These are phyloP conservation scores for Teleogryllus oceanicus DNA, from an alignment of 2,888 invertebrate genomes.

Conservation along the genomic window DNA sequence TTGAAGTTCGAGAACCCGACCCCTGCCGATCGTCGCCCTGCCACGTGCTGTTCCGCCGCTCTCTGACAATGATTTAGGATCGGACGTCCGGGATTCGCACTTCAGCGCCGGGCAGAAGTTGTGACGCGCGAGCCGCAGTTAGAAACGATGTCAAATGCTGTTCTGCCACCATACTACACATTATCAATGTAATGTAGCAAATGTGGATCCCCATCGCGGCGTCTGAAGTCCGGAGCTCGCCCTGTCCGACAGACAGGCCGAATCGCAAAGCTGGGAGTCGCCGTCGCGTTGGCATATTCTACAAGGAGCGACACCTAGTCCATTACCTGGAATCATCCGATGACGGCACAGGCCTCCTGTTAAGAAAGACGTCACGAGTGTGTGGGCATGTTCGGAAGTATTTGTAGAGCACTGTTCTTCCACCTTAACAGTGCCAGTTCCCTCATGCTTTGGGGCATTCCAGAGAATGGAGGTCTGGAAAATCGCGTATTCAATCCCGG, in stretches of 20 bases:
- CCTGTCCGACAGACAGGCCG: neutral
- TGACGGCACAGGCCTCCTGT: too few relatives aligned
- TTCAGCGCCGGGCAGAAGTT: neutral
- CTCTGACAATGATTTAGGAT: constrained; percentile 1
- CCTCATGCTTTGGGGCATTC: too few relatives aligned
- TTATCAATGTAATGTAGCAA: constrained; percentile 4
- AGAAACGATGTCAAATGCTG: constrained; percentile 8
- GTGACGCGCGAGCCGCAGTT: neutral
- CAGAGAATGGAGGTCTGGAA: too few relatives aligned
- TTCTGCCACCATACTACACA: neutral
- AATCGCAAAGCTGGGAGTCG: too few relatives aligned
- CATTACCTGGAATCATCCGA: too few relatives aligned
- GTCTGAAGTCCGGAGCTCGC: neutral
- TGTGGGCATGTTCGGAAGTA: too few relatives aligned
- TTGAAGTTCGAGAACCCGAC: neutral
- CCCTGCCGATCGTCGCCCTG: neutral
- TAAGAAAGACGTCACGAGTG: too few relatives aligned
- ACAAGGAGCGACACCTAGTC: too few relatives aligned
- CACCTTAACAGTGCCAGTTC: too few relatives aligned
- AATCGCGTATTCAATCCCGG: too few relatives aligned
- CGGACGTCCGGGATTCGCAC: neutral
- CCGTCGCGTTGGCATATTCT: too few relatives aligned
- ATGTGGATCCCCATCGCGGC: neutral
- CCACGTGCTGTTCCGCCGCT: neutral
- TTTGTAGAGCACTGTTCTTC: too few relatives aligned